A percentile compares a stretch with the other conserved stretches of the same genome.
These are phyloP conservation scores for Tricholaema leucomelas DNA, from an alignment of 2,113 vertebrate species.

Conservation along the genomic window DNA sequence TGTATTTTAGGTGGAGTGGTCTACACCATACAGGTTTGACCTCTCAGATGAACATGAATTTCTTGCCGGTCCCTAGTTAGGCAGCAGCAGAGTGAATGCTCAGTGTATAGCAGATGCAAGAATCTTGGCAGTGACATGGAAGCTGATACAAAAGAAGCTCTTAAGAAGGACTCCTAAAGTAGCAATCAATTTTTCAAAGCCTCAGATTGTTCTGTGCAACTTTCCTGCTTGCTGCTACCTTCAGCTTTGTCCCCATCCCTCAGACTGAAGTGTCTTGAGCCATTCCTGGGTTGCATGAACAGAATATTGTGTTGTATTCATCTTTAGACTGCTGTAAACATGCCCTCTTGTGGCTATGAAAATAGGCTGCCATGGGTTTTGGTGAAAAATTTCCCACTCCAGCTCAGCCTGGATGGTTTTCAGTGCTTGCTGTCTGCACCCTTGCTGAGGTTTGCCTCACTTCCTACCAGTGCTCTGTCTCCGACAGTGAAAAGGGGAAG, in stretches of 20 bases:
- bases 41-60: neutral
- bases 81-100: neutral
- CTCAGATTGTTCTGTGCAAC: neutral
- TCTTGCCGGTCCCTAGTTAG: neutral
- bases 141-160: neutral
- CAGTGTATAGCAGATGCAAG: neutral
- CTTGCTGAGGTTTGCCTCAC: neutral
- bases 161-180: neutral
- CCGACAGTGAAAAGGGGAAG: neutral
- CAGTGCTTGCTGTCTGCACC: neutral
- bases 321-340: neutral
- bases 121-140: neutral
- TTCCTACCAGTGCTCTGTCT: neutral
- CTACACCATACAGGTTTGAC: rapidly evolving
- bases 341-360: conserved; percentile 4
- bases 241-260: neutral
- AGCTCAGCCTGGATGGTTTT: neutral
- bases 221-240: neutral
- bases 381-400: neutral
- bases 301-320: rapidly evolving
- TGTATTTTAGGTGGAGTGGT: neutral
- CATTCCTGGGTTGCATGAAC: rapidly evolving
- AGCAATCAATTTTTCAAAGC: neutral
- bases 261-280: neutral
- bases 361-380: rapidly evolving